Evolutionary conservation across 2,888 invertebrate genomes (phyloP).

Genomic region (Dastarcus helophoroides): DNA sequence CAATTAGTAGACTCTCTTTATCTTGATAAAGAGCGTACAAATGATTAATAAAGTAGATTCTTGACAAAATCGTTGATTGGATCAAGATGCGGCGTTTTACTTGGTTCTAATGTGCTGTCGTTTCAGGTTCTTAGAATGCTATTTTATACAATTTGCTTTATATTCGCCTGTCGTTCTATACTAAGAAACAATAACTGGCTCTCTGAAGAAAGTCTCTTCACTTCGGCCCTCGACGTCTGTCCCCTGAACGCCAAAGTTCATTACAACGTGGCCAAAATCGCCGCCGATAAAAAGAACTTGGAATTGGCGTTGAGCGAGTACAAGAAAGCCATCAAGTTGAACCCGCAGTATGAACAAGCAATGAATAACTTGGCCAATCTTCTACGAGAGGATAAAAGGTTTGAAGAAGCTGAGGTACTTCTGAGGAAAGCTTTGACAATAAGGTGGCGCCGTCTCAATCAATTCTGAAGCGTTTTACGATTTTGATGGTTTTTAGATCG

Average conservation of each 20-base stretch:
- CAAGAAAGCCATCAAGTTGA: constrained; percentile 44
- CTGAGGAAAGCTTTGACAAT: constrained; percentile 60
- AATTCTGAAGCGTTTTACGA: background rate
- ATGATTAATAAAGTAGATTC: background rate
- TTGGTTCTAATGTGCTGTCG: no score
- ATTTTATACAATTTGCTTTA: constrained; percentile 25
- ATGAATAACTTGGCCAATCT: constrained; percentile 90
- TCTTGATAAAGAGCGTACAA: background rate
- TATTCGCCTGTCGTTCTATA: constrained; percentile 39
- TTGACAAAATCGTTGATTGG: no score
- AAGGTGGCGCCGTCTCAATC: no score
- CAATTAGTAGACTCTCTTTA: background rate
- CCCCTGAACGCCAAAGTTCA: constrained; percentile 88
- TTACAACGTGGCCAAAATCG: constrained; percentile 86
- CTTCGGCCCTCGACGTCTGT: constrained; percentile 74
- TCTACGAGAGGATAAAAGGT: constrained; percentile 56
- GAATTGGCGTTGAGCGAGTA: constrained; percentile 67
- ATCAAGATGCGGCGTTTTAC: no score
- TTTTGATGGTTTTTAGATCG: constrained; percentile 40
- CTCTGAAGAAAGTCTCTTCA: constrained; percentile 65
- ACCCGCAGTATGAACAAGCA: constrained; percentile 79
- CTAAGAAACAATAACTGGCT: constrained; percentile 70
- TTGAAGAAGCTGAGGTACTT: constrained; percentile 60
- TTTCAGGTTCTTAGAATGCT: constrained; percentile 28
- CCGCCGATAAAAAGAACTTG: constrained; percentile 60